Percentiles rank a stretch among this genome's conserved stretches.
Conservation (phyloP, 2,888 invertebrate species). For the Bellardia bayeri region DNA sequence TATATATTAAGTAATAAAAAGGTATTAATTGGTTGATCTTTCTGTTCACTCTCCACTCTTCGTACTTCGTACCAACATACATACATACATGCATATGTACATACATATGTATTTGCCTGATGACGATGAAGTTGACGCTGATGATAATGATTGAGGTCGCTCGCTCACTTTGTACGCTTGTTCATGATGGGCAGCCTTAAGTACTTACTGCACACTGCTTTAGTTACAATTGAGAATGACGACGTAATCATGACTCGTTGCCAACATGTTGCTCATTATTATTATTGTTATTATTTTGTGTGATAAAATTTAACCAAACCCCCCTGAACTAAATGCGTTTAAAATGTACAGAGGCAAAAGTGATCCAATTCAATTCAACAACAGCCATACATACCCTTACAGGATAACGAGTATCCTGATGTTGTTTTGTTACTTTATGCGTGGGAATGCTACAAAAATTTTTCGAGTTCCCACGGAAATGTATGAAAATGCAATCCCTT, state of each 20-base stretch:
- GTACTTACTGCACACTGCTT: conserved; percentile 13
- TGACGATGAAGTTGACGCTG: conserved; percentile 36
- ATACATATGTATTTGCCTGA: neutral
- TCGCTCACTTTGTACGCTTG: conserved; percentile 45
- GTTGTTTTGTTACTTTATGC: conserved; percentile 72
- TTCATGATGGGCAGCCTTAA: conserved; percentile 28
- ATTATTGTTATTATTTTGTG: conserved; percentile 53
- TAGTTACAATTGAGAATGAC: conserved; percentile 6
- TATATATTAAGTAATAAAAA: conserved; percentile 66
- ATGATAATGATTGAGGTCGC: conserved; percentile 41
- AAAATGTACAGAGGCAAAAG: conserved; percentile 1
- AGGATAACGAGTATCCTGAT: conserved; percentile 70
- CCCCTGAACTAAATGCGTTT: conserved; percentile 23
- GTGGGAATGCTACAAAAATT: conserved; percentile 80
- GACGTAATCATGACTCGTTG: conserved; percentile 67
- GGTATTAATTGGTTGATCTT: conserved; percentile 70
- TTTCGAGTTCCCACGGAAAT: conserved; percentile 80
- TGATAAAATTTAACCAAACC: conserved; percentile 59
- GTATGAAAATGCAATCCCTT: conserved; percentile 67
- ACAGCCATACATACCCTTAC: conserved; percentile 38
- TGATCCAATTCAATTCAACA: neutral
- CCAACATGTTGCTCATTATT: conserved; percentile 65
- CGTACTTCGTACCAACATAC: neutral
- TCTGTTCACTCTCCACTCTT: neutral
- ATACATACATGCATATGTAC: too few relatives aligned